Base-by-base conservation (phyloP, 2,888 invertebrate genomes). In the Elegia similella region DNA sequence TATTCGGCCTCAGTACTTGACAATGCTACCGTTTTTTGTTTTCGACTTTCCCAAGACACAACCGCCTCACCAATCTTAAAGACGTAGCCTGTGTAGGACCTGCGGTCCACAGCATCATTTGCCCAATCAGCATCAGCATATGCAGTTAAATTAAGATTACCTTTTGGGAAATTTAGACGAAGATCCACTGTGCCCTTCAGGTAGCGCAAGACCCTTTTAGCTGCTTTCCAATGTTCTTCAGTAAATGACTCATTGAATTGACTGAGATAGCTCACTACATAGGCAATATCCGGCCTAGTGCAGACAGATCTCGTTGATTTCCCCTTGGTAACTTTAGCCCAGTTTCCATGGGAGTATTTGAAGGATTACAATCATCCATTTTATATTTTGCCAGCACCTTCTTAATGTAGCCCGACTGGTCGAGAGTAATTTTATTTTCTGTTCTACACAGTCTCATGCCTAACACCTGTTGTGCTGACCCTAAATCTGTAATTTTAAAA, bases 51-150 rank as follows among this genome's bases (percentile, higher is more conserved):
- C 48, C 32, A 48, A 15, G 6, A 29, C 6, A 48, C 23, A 0
- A 48, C 2, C 30, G 12, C 3, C 0, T 32, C 23, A 7, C 48
- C 48, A 30, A 30, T 5, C 1, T 15, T 50, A 8, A 50, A 8
- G 2, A 15, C 32, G 7, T 13, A 50, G 1, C 50, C 50, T 7
- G 34, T 50, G n/a, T 32, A 50, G 8, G 50, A 50, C 16, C 30
- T 50, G 2, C 50, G 32, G 15, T 50, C 50, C 7, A 10, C 3
- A 2, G 10, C 0, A 38, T 50, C 16, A 8, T 38, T 48, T 5
- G 42, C 55, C 48, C 55, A 56, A 30, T 56, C 55, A 12, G 55
- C 55, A 48, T 56, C 55, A 3, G 42, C 29, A 13, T 29, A 48
- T 12, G 23, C 46, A 6, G n/a, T 15, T 3, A 48, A 29, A 13